Evolutionary conservation across 2,888 invertebrate genomes (phyloP).

Genomic region (Oxyteleia sp.): DNA sequence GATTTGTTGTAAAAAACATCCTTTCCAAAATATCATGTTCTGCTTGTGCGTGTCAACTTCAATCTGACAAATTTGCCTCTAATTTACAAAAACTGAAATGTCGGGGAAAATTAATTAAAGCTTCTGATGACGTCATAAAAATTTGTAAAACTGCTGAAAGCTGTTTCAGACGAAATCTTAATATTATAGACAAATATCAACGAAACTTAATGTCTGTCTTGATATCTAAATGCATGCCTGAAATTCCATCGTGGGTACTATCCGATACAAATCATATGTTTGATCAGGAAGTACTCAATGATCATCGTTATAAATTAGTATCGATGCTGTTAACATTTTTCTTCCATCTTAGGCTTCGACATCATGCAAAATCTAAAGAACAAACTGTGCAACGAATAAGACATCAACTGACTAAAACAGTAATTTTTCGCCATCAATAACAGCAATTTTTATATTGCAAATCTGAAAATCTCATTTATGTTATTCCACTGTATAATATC

Average conservation of each 20-base stretch:
- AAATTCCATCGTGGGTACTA: constrained; percentile 3
- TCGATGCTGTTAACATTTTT: constrained; percentile 6
- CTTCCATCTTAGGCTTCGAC: neutral
- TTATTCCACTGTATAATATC: too few relatives aligned
- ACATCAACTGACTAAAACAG: constrained; percentile 10
- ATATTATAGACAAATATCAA: neutral
- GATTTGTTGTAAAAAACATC: constrained; percentile 31
- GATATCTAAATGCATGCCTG: neutral
- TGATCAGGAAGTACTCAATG: constrained; percentile 9
- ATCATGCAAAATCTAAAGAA: neutral
- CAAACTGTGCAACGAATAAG: constrained; percentile 3
- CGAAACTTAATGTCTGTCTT: neutral
- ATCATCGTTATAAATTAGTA: constrained; percentile 15
- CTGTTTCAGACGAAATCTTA: neutral
- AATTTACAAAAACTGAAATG: constrained; percentile 24
- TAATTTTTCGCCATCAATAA: constrained; percentile 18
- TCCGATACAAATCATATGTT: neutral
- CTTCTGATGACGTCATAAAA: constrained; percentile 8
- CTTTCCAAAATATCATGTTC: constrained; percentile 13
- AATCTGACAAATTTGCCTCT: neutral
- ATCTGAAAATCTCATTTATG: too few relatives aligned
- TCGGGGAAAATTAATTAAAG: constrained; percentile 1
- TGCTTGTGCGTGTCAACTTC: constrained; percentile 6
- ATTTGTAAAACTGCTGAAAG: constrained; percentile 22
- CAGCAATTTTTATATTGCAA: too few relatives aligned